Evolutionary conservation across 2,113 vertebrate species (phyloP), one percentile per base, ranked within the genome.

Genomic region (Myiozetetes cayanensis): DNA sequence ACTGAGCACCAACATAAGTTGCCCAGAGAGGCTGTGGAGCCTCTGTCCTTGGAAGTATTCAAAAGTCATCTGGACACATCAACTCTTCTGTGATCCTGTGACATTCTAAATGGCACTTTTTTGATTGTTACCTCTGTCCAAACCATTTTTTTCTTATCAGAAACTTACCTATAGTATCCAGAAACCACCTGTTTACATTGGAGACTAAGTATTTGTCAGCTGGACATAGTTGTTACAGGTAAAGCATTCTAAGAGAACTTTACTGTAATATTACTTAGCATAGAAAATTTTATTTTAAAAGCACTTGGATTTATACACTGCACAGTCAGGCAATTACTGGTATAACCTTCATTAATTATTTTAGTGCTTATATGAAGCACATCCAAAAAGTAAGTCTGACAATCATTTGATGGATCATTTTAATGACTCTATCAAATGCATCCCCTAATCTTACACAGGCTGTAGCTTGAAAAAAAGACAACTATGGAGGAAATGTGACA

Each of bases 1-100:
- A 70, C 49, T 0, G 0, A 76, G 25, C 63, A 50, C 22, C 31
- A 14, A 33, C 23, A 15, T 17, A 65, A 2, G 1, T 4, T 76
- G 14, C 14, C 39, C 15, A 61, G 35, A 4, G 2, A 76, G 33
- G 22, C 12, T 67, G 52, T 25, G 22, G 14, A 79, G 44, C 18
- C 21, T 55, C 39, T 27, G 47, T 28, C 20, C 31, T 25, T 65
- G 49, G 15, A 81, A 55, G 53, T 25, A 61, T 5, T 79, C 41
- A 77, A 47, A 89, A 80, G 14, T 20, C 15, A 6, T 2, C 8
- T 8, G 24, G 52, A 71, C 22, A 70, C 2, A 21, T 86, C 63
- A 70, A 27, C 30, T 12, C 7, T 63, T 46, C 33, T 46, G 6
- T 43, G 52, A 63, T 63, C 27, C 28, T 78, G 17, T 67, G 47